Conservation (phyloP, 2,113 vertebrate genomes). For the Phalacrocorax aristotelis region DNA sequence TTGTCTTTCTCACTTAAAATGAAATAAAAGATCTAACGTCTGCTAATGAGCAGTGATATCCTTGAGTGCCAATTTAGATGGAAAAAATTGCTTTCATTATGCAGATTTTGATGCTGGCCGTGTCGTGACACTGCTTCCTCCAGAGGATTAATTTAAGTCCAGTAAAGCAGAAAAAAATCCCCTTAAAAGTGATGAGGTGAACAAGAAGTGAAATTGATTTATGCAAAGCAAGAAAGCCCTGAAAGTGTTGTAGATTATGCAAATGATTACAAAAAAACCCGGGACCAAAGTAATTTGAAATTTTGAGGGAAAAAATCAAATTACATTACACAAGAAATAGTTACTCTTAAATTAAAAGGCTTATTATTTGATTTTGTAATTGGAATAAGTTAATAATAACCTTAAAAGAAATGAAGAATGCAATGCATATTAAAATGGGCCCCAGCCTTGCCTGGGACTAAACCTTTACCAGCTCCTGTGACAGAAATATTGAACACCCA, state of each 20-base stretch:
- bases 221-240: slow-evolving; percentile 68
- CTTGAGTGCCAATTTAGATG: slow-evolving; percentile 61
- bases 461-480: not conserved
- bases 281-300: slow-evolving; percentile 30
- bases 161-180: slow-evolving; percentile 58
- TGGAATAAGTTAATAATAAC: slow-evolving; percentile 10
- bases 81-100: slow-evolving; percentile 62
- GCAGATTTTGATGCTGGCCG: slow-evolving; percentile 46
- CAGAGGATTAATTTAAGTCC: slow-evolving; percentile 73
- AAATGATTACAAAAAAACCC: slow-evolving; percentile 29
- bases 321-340: not conserved
- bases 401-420: slow-evolving; percentile 29
- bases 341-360: not conserved
- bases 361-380: slow-evolving; percentile 14
- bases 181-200: slow-evolving; percentile 61
- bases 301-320: not conserved
- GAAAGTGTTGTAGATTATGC: slow-evolving; percentile 66
- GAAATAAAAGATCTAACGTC: slow-evolving; percentile 59
- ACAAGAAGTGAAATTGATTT: slow-evolving; percentile 72
- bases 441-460: not conserved
- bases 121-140: slow-evolving; percentile 58
- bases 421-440: not conserved
- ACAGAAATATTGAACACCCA: slow-evolving; percentile 25
- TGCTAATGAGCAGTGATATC: slow-evolving; percentile 60
- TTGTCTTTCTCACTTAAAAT: slow-evolving; percentile 34